A percentile compares a stretch with the other conserved stretches of the same genome.
phyloP scores from a whole-genome alignment of 2,888 invertebrate species.

The Copidosoma aretas region DNA sequence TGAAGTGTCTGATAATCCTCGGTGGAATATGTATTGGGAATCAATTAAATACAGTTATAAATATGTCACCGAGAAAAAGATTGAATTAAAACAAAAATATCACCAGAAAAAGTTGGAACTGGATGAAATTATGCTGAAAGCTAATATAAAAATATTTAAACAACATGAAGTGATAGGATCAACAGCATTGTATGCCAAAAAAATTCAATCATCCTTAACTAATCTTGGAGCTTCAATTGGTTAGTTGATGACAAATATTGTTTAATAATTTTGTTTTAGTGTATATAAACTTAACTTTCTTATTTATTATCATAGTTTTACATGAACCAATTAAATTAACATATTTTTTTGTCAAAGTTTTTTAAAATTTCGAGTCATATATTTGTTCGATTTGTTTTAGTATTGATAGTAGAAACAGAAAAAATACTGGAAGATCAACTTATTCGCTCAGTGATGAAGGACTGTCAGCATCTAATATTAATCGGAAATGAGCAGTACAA shows the following conservation, averaged over 20 bases:
- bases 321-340: too few relatives aligned
- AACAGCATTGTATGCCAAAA: slow-evolving; percentile 8
- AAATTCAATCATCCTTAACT: not conserved
- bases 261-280: too few relatives aligned
- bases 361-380: too few relatives aligned
- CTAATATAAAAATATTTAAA: not conserved
- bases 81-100: not conserved
- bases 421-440: slow-evolving; percentile 24
- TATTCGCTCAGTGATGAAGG: slow-evolving; percentile 6
- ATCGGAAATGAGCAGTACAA: too few relatives aligned
- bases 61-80: not conserved
- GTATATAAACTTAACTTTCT: too few relatives aligned
- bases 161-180: slow-evolving; percentile 7
- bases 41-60: not conserved
- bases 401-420: slow-evolving; percentile 22
- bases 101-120: not conserved
- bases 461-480: slow-evolving; percentile 24
- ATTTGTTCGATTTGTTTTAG: slow-evolving; percentile 4
- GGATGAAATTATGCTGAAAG: not conserved
- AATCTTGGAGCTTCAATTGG: slow-evolving; percentile 11
- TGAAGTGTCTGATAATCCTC: not conserved
- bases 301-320: too few relatives aligned
- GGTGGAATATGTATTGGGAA: not conserved
- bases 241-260: too few relatives aligned
- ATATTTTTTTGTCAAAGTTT: too few relatives aligned